These are phyloP conservation scores for Mobula birostris DNA, from an alignment of 2,113 vertebrate species.

Conservation along the genomic window DNA sequence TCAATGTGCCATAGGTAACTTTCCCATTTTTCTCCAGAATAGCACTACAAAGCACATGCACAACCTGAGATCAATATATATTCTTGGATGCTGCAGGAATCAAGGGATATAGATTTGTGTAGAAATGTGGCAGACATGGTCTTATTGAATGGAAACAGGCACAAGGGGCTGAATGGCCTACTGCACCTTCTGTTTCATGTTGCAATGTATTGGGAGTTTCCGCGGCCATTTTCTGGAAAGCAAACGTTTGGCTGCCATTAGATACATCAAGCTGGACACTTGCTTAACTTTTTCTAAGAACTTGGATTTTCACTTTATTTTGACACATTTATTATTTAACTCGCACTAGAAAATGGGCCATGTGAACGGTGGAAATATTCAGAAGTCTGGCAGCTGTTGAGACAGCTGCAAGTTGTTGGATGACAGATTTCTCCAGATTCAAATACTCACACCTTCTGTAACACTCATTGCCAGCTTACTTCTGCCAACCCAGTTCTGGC, in stretches of 20 bases:
- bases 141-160: not conserved
- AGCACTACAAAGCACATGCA: not conserved
- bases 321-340: not conserved
- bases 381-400: not conserved
- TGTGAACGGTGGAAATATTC: not conserved
- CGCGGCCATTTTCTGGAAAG: not conserved
- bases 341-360: not conserved
- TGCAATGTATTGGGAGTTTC: not conserved
- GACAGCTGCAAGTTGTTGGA: not conserved
- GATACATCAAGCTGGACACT: not conserved
- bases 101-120: no score
- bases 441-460: not conserved
- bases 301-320: not conserved
- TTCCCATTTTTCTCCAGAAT: not conserved
- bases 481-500: conserved; percentile 42
- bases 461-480: not conserved
- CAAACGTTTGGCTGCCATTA: not conserved
- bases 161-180: not conserved
- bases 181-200: not conserved
- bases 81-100: no score
- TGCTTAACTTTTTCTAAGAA: no score
- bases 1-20: not conserved
- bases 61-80: not conserved
- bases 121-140: not conserved
- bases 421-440: not conserved